Base-by-base conservation (phyloP, 1,140 invertebrate genomes). In the Schlechtendalia chinensis region DNA sequence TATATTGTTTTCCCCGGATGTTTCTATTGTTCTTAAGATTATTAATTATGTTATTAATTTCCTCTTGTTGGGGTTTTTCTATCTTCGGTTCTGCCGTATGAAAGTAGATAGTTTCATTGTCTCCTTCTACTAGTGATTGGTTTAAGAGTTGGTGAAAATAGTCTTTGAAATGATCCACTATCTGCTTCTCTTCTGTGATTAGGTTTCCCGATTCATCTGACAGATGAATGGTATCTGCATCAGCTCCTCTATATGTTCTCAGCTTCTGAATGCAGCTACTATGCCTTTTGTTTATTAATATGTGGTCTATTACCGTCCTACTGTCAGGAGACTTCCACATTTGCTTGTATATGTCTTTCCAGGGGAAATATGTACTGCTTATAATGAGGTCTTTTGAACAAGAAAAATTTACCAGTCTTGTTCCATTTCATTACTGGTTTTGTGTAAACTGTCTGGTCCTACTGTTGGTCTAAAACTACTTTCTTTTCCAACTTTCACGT, bases 361-460 rank as follows among this genome's bases (percentile, higher is more conserved):
- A 67, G 53, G 82, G 82, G 19, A 84, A 83, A 11, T 45, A 50
- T 4, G 82, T 83, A 45, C 81, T 84, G 11, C 50, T 61, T 65
- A 83, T 74, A 74, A 56, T 81, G 67, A 84, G 54, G 12, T 81
- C 80, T 39, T 81, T 82, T 32, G 63, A 77, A 19, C 24, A 39
- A 27, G 82, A 81, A 80, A 85, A 81, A 29, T 81, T 71, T 22
- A 81, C 63, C 19, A 83, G 61, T 39, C 81, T 80, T 22, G 80
- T 53, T 5, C 82, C 83, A 80, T 83, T 12, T 82, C 82, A 80
- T 83, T 83, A 10, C 61, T 75, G 54, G 12, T 39, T 32, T 75
- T 27, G 82, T 86, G 82, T 82, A 82, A 61, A 83, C 85, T 71
- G 79, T 87, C 59, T 59, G 86, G 77, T 82, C 85, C 19, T 82